phyloP scores from a whole-genome alignment of 1,140 invertebrate genomes.

The Metopolophium dirhodum region DNA sequence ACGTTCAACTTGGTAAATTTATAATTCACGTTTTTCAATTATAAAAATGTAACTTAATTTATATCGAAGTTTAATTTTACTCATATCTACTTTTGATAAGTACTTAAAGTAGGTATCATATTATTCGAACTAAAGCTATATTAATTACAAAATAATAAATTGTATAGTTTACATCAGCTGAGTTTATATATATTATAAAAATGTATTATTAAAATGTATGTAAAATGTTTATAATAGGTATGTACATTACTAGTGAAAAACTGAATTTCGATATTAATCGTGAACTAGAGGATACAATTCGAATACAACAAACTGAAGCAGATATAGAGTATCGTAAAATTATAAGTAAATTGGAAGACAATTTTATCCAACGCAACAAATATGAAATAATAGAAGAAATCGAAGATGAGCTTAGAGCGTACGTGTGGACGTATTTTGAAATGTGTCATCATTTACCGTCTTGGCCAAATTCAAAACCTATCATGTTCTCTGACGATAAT shows the following conservation, averaged over 20 bases:
- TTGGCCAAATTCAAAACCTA: conserved; percentile 33
- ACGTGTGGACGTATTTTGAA: conserved; percentile 16
- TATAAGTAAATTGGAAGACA: background rate
- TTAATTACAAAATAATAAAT: background rate
- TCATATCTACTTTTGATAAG: background rate
- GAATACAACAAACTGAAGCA: background rate
- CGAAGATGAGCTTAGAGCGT: conserved; percentile 10
- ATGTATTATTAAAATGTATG: background rate
- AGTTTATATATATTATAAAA: no score
- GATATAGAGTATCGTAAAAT: background rate
- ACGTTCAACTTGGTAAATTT: background rate
- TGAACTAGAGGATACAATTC: background rate
- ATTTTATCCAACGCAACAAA: background rate
- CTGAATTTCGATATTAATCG: background rate
- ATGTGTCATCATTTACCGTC: background rate
- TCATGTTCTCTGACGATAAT: conserved; percentile 2
- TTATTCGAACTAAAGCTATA: background rate
- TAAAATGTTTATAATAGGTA: background rate
- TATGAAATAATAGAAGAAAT: conserved; percentile 19
- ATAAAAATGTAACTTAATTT: background rate
- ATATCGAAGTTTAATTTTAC: background rate
- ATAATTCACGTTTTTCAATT: background rate
- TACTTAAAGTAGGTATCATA: background rate
- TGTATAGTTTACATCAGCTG: background rate
- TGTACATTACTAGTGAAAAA: background rate